These are phyloP conservation scores for Helarctos malayanus DNA, from an alignment of 2,797 vertebrate species.

Conservation along the genomic window DNA sequence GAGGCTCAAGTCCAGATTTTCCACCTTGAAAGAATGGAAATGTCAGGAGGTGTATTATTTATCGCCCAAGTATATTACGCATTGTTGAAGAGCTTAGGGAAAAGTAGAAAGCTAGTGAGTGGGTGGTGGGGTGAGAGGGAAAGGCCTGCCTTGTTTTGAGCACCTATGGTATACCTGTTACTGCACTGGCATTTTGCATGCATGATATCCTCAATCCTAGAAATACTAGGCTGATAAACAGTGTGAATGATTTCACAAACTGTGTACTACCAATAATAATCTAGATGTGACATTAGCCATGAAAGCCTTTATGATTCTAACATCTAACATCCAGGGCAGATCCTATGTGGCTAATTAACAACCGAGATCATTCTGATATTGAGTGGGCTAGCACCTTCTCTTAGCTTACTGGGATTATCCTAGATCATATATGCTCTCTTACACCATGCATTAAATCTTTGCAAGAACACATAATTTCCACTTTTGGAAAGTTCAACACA, in stretches of 20 bases:
- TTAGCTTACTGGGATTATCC: constrained; percentile 8
- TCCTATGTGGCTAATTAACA: constrained; percentile 72
- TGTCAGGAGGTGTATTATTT: constrained; percentile 22
- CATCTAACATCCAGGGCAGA: constrained; percentile 71
- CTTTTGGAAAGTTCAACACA: constrained; percentile 53
- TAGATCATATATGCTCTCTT: constrained; percentile 47
- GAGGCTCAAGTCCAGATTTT: constrained; percentile 55
- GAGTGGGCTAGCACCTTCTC: background rate
- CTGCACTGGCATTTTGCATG: background rate
- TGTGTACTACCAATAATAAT: constrained; percentile 66
- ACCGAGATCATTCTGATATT: constrained; percentile 63
- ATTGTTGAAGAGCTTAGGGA: constrained; percentile 49
- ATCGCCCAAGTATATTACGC: constrained; percentile 32
- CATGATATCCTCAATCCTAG: constrained; percentile 35
- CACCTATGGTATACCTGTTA: background rate
- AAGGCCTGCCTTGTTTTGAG: constrained; percentile 26
- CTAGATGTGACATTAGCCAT: constrained; percentile 61
- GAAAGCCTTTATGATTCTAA: constrained; percentile 63
- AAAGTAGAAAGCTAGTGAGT: constrained; percentile 49
- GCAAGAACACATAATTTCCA: constrained; percentile 29
- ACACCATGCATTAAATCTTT: constrained; percentile 63
- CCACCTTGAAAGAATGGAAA: constrained; percentile 56
- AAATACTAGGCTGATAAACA: constrained; percentile 68
- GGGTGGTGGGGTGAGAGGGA: background rate
- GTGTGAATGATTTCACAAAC: constrained; percentile 65